phyloP scores from a whole-genome alignment of 2,888 invertebrate species.

The Bombylius major region DNA sequence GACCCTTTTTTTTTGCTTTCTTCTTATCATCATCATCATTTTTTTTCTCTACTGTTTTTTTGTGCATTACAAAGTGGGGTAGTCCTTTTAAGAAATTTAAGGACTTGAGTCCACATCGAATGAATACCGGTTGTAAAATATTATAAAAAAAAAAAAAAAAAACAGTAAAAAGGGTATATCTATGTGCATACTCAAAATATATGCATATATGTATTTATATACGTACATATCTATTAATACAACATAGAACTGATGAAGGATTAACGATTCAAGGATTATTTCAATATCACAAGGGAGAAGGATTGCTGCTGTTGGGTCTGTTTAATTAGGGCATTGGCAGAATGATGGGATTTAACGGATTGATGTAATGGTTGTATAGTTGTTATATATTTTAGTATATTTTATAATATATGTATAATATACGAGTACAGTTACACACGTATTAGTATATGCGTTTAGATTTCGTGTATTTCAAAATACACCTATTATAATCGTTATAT shows the following conservation, averaged over 20 bases:
- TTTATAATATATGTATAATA: too few relatives aligned
- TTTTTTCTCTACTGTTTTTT: not conserved
- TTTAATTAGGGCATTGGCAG: conserved; percentile 6
- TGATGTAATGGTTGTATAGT: not conserved
- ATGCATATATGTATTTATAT: not conserved
- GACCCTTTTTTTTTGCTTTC: not conserved
- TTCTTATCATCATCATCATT: not conserved
- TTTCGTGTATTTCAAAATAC: too few relatives aligned
- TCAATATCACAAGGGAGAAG: conserved; percentile 8
- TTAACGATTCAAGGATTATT: conserved; percentile 15
- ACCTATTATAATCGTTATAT: too few relatives aligned
- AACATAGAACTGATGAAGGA: conserved; percentile 2
- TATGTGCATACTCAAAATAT: not conserved
- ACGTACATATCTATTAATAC: not conserved
- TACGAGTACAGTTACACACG: too few relatives aligned
- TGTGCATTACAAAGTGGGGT: conserved; percentile 1
- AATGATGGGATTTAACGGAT: not conserved
- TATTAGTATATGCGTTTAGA: too few relatives aligned
- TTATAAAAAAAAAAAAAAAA: not conserved
- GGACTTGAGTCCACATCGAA: conserved; percentile 2
- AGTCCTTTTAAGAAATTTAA: conserved; percentile 9
- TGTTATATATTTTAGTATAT: too few relatives aligned
- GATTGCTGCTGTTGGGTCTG: conserved; percentile 5
- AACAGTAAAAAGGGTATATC: not conserved
- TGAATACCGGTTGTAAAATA: not conserved